Conservation (phyloP, 23 tunicate genomes). For the Phallusia fumigata region DNA sequence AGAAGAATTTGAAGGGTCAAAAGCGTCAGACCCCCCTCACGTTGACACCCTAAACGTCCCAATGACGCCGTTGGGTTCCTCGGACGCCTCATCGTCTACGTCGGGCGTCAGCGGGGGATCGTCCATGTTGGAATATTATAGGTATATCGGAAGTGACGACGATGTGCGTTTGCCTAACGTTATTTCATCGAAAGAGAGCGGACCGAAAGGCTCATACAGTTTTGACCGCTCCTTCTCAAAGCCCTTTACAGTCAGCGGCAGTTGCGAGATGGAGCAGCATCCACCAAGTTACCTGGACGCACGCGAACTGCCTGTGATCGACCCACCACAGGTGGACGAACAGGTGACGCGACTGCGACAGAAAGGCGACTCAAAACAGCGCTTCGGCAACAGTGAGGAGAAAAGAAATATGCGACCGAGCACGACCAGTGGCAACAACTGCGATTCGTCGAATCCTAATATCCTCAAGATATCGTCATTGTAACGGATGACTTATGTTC, state of each 20-base stretch:
- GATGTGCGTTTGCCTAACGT: constrained; percentile 21
- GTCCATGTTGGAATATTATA: constrained; percentile 24
- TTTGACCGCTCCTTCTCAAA: background rate
- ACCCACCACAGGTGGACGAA: background rate
- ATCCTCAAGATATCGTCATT: constrained; percentile 7
- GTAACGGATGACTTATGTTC: background rate
- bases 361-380: background rate
- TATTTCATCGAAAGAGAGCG: constrained; percentile 18
- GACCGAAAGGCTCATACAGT: background rate
- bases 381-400: background rate
- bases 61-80: constrained; percentile 38
- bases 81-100: constrained; percentile 53
- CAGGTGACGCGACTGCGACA: background rate
- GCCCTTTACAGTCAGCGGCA: background rate
- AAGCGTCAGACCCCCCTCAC: background rate
- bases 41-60: constrained; percentile 27
- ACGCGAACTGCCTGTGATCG: background rate
- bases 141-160: constrained; percentile 34
- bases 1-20: background rate
- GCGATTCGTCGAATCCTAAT: constrained; percentile 5
- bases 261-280: background rate
- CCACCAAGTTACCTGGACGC: constrained; percentile 1
- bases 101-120: constrained; percentile 48
- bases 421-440: background rate
- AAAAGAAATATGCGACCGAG: background rate